Evolutionary conservation across 2,888 invertebrate genomes (phyloP), one percentile per base, ranked within the genome.

Genomic region (Apamea monoglypha): DNA sequence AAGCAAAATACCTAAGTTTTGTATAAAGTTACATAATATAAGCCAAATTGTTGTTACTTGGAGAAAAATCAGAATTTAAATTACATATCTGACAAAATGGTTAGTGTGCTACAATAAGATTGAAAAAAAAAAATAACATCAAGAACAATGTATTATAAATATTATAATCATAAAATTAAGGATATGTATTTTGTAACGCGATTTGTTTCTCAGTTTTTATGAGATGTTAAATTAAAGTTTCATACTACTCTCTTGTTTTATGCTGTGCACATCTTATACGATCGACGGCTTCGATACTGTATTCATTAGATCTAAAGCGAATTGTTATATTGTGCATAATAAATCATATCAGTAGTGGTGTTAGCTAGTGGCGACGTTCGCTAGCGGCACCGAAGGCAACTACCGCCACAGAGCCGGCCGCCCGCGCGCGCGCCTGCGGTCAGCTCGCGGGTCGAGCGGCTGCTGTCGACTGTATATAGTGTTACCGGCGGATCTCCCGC

Each of bases 1-100:
- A 91, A 90, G 89, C 90, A 89, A 92, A 92, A 91, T 93, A 90
- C 92, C 91, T 94, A 93, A 92, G 92, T 95, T 94, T 93, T 93
- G 89, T 89, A 92, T 92, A 93, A 93, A 93, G 92, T 94, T 94
- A 94, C 93, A 92, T 94, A 93, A 92, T 94, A 88, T 94, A 95
- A 95, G 95, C 95, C 95, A 96, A 96, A 96, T 96, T 95, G 93
- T 96, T 95, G 93, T 96, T 95, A 96, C 96, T 94, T 94, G 96
- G 96, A 96, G 95, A 95, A 96, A 95, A 96, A 96, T 96, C 96
- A 94, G 96, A 97, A 97, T 97, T 97, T 97, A 97, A 96, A 96
- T 96, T 92, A 97, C 97, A 97, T 97, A 97, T 97, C 97, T 96
- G 96, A 96, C 95, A 96, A 96, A 96, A 96, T 96, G 97, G 97